Evolutionary conservation across 2,113 vertebrate genomes (phyloP), one percentile per base, ranked within the genome.

Genomic region (Lonchura striata): DNA sequence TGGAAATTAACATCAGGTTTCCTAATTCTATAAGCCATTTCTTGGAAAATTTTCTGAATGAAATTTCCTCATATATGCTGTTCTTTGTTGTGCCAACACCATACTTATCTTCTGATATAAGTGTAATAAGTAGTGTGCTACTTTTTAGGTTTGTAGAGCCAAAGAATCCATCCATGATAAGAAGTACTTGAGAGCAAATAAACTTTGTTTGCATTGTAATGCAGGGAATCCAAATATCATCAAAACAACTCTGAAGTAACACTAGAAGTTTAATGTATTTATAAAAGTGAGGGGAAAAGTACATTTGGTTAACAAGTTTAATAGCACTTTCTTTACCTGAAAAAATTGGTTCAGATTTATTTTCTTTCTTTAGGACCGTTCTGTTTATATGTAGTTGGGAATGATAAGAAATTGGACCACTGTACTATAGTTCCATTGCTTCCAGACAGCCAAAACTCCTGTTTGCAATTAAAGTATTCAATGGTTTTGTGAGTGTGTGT

Each of bases 321-420:
- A 21, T 69, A 54, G 3, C 4, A 74, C 9, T 69, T 85, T 28
- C 16, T 57, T 82, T 63, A 46, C 7, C 46, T 42, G 18, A 72
- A 42, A 4, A 39, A 44, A 61, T 0, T 37, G 9, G 3, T 20
- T 68, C 15, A 2, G 2, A 47, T 37, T 66, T 22, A 23, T 7
- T 13, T 60, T 39, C 57, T 39, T 47, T 8, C 1, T 59, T 63
- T 68, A 63, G 0, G 7, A 71, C 9, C 41, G 1, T 7, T 83
- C 10, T 41, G 41, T 53, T 75, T 63, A 66, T n/a, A 41, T 35
- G 1, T 28, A 85, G n/a, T 30, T 9, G 10, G 4, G 4, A 59
- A 76, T 42, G 1, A 18, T 39, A 82, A 79, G 18, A 79, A 70
- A 57, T 49, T 7, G 19, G 46, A 25, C 15, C 18, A 52, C 16